Conservation (phyloP, 1,140 invertebrate species). For the Phthorimaea operculella region DNA sequence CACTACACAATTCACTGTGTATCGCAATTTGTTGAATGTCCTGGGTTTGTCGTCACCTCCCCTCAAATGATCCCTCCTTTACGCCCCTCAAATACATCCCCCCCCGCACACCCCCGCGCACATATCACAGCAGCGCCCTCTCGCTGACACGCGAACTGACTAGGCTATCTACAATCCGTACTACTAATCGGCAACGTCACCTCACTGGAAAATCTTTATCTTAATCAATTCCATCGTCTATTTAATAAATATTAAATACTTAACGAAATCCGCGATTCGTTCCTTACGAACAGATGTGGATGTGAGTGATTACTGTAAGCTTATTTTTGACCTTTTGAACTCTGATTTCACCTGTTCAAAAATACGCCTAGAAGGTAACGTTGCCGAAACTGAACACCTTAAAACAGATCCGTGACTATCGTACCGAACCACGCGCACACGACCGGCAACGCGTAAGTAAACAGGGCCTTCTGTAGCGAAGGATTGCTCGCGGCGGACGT, state of each 20-base stretch:
- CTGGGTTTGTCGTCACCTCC: not conserved
- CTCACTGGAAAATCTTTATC: no score
- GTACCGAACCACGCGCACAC: constrained; percentile 86
- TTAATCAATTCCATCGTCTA: no score
- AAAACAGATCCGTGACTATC: constrained; percentile 83
- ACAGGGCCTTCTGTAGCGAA: constrained; percentile 73
- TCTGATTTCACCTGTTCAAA: no score
- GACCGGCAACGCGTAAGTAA: constrained; percentile 81
- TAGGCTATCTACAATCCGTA: constrained; percentile 29
- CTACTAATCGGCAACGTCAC: constrained; percentile 4
- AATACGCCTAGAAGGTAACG: no score
- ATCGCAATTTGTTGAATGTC: constrained; percentile 32
- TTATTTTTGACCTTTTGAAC: no score
- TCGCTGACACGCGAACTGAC: constrained; percentile 36
- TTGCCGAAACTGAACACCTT: constrained; percentile 41
- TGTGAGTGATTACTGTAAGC: no score
- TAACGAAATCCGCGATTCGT: no score
- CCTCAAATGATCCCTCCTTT: not conserved
- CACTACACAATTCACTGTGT: constrained; percentile 26
- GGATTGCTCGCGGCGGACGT: constrained; percentile 48
- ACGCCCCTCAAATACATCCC: no score
- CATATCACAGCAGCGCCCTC: constrained; percentile 43
- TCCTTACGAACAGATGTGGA: no score
- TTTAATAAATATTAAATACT: no score
- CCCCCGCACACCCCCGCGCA: no score